These are phyloP conservation scores for Scelioninae gen. 1 DNA, from an alignment of 2,888 invertebrate species.

Conservation along the genomic window DNA sequence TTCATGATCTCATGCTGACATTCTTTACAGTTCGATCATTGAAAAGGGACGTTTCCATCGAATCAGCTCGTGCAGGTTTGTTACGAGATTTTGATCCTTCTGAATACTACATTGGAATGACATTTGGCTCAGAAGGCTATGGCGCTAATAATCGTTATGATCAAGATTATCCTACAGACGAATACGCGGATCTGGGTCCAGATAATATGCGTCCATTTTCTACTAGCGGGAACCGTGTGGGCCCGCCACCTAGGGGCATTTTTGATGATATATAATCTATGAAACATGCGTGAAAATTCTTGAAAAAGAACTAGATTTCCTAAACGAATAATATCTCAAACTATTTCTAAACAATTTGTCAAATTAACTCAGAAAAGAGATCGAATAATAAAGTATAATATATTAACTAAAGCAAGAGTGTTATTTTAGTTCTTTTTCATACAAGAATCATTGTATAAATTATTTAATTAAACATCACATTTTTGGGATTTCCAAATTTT, in stretches of 20 bases:
- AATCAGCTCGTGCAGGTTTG: slow-evolving; percentile 91
- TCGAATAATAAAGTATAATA: too few relatives aligned
- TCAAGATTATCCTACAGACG: slow-evolving; percentile 81
- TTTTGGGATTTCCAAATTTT: not conserved
- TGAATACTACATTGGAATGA: slow-evolving; percentile 88
- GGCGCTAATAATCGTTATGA: slow-evolving; percentile 80
- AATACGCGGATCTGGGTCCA: slow-evolving; percentile 81
- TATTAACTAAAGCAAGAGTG: too few relatives aligned
- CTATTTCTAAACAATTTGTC: too few relatives aligned
- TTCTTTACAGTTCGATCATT: slow-evolving; percentile 84
- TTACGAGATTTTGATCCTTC: slow-evolving; percentile 90
- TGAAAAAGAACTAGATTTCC: too few relatives aligned
- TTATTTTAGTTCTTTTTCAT: too few relatives aligned
- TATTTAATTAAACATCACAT: too few relatives aligned
- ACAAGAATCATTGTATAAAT: too few relatives aligned
- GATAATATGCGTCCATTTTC: slow-evolving; percentile 83
- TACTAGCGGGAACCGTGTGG: slow-evolving; percentile 85
- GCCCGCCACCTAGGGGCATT: slow-evolving; percentile 90
- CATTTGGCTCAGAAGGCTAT: slow-evolving; percentile 80
- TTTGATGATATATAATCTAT: slow-evolving; percentile 91
- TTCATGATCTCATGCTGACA: too few relatives aligned
- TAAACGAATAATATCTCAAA: too few relatives aligned
- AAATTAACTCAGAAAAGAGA: too few relatives aligned
- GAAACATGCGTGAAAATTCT: too few relatives aligned
- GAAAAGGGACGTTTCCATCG: slow-evolving; percentile 86